Conservation (phyloP, 2,888 invertebrate species). For the Agonopterix alstromeriana region DNA sequence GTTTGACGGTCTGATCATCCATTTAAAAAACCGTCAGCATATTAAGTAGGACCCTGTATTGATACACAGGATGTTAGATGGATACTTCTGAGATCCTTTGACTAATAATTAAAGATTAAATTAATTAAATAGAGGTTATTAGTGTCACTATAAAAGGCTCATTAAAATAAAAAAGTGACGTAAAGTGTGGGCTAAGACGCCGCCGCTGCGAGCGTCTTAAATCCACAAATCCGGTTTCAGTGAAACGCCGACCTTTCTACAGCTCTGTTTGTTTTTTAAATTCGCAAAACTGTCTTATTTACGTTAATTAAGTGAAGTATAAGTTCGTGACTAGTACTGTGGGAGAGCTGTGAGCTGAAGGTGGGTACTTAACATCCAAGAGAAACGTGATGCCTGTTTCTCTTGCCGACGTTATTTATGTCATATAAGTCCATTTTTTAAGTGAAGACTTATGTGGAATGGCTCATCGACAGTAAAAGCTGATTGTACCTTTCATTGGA, state of each 20-base stretch:
- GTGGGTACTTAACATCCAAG: constrained; percentile 13
- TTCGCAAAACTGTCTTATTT: constrained; percentile 72
- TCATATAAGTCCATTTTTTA: constrained; percentile 20
- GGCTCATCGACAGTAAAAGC: background rate
- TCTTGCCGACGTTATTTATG: constrained; percentile 25
- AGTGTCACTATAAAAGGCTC: constrained; percentile 42
- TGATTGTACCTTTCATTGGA: background rate
- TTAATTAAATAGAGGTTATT: constrained; percentile 23
- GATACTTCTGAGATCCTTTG: background rate
- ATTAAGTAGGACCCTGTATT: background rate
- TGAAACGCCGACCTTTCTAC: constrained; percentile 46
- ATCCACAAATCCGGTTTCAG: constrained; percentile 51
- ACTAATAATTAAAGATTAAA: background rate
- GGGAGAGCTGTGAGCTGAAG: constrained; percentile 32
- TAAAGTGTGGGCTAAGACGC: constrained; percentile 53
- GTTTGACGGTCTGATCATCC: background rate
- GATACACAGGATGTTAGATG: background rate
- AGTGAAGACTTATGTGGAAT: constrained; percentile 1
- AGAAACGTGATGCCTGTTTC: constrained; percentile 44
- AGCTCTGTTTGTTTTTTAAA: constrained; percentile 50
- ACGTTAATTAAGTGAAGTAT: constrained; percentile 75
- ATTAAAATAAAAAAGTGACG: constrained; percentile 63
- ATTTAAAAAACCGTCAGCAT: background rate
- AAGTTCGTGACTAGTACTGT: constrained; percentile 73
- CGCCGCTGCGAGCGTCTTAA: constrained; percentile 13